These are phyloP conservation scores for Ageneiosus marmoratus DNA, from an alignment of 2,113 vertebrate genomes.

Conservation along the genomic window DNA sequence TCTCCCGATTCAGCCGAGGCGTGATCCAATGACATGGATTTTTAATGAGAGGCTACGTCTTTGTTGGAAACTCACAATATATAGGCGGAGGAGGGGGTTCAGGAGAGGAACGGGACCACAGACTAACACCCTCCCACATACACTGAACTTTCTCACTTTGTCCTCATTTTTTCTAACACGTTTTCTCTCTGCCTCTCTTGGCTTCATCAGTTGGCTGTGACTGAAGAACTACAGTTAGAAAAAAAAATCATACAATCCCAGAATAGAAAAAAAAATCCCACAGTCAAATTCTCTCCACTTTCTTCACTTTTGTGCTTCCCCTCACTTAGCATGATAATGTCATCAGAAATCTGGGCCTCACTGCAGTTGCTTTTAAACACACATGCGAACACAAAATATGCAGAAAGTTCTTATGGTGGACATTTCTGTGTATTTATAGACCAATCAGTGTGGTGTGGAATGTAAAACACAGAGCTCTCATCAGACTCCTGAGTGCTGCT, in stretches of 20 bases:
- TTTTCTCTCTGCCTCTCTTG: conserved; percentile 13
- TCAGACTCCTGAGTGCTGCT: background rate
- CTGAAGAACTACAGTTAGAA: background rate
- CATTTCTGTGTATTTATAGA: conserved; percentile 2
- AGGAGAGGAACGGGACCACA: conserved; percentile 10
- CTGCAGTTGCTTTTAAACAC: background rate
- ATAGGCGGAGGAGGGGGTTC: conserved; percentile 26
- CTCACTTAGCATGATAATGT: conserved; percentile 56
- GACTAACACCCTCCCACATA: conserved; percentile 26
- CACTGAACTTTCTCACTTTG: conserved; percentile 39
- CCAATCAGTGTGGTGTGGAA: background rate
- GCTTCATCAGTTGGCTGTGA: conserved; percentile 30
- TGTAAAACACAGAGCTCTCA: background rate
- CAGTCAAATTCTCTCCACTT: conserved; percentile 22
- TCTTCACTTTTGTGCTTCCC: conserved; percentile 4
- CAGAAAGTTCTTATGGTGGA: background rate
- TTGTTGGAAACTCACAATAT: conserved; percentile 58
- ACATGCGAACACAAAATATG: background rate
- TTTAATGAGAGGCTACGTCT: conserved; percentile 59
- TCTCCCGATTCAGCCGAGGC: conserved; percentile 51
- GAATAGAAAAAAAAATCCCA: conserved; percentile 18
- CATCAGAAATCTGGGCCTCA: conserved; percentile 26
- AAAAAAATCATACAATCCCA: background rate
- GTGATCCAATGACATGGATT: conserved; percentile 61
- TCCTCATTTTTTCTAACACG: conserved; percentile 25